Evolutionary conservation across 2,888 invertebrate genomes (phyloP).

Genomic region (Pharmacophagus antenor): DNA sequence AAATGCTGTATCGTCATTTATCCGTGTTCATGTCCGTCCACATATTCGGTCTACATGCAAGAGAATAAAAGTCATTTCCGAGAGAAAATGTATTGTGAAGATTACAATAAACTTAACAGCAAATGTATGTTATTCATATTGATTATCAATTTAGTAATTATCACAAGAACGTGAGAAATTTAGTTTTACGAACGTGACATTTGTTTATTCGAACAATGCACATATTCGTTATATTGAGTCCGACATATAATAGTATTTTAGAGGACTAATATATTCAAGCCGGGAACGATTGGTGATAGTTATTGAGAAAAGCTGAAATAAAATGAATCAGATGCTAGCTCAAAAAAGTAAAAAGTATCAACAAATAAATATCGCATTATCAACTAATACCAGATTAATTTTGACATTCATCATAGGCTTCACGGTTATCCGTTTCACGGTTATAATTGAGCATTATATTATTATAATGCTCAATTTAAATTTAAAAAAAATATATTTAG

Average conservation of each 20-base stretch:
- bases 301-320: background rate
- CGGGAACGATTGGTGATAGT: background rate
- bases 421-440: too few relatives aligned
- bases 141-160: constrained; percentile 30
- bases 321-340: too few relatives aligned
- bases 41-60: background rate
- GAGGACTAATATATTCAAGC: background rate
- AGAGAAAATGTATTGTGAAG: constrained; percentile 21
- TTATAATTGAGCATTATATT: too few relatives aligned
- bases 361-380: too few relatives aligned
- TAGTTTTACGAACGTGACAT: constrained; percentile 10
- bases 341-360: too few relatives aligned
- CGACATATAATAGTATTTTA: background rate
- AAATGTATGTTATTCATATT: constrained; percentile 31
- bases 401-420: too few relatives aligned
- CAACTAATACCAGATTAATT: too few relatives aligned
- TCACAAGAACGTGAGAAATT: constrained; percentile 38
- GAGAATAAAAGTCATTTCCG: constrained; percentile 27
- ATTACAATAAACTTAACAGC: constrained; percentile 33
- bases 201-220: constrained; percentile 18
- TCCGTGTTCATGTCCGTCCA: background rate
- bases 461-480: too few relatives aligned
- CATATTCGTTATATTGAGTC: background rate
- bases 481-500: too few relatives aligned
- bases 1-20: background rate